A percentile compares a stretch with the other conserved stretches of the same genome.
Conservation (phyloP, 2,797 vertebrate species). For the Microcaecilia unicolor region DNA sequence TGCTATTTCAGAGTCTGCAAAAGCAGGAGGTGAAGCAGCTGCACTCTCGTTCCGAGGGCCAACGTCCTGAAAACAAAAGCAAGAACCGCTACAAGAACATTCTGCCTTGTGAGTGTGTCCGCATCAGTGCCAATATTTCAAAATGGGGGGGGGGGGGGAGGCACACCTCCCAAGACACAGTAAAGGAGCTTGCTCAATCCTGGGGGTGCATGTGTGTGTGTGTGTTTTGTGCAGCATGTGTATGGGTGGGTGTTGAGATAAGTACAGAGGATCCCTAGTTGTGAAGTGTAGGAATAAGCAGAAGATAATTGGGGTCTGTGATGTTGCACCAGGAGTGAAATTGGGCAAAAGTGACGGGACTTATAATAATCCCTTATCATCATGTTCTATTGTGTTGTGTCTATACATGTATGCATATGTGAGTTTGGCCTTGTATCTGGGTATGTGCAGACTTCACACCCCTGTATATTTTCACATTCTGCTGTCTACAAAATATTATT, state of each 20-base stretch:
- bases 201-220: no score
- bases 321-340: fast-evolving
- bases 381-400: no score
- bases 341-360: fast-evolving
- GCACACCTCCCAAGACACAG: not conserved
- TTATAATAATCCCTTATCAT: no score
- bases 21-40: conserved; percentile 85
- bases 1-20: conserved; percentile 70
- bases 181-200: not conserved
- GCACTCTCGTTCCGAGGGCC: conserved; percentile 84
- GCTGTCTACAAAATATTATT: no score
- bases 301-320: not conserved
- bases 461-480: no score
- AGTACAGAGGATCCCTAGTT: no score
- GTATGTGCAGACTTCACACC: not conserved
- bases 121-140: not conserved
- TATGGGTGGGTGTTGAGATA: not conserved
- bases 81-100: conserved; percentile 98
- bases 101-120: conserved; percentile 87
- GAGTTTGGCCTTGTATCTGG: no score
- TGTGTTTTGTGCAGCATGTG: no score
- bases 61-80: conserved; percentile 92
- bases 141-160: not conserved
- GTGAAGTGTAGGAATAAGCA: no score
- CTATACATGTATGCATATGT: no score